These are phyloP conservation scores for Chrysoperla carnea DNA, from an alignment of 1,140 invertebrate species.

Conservation along the genomic window DNA sequence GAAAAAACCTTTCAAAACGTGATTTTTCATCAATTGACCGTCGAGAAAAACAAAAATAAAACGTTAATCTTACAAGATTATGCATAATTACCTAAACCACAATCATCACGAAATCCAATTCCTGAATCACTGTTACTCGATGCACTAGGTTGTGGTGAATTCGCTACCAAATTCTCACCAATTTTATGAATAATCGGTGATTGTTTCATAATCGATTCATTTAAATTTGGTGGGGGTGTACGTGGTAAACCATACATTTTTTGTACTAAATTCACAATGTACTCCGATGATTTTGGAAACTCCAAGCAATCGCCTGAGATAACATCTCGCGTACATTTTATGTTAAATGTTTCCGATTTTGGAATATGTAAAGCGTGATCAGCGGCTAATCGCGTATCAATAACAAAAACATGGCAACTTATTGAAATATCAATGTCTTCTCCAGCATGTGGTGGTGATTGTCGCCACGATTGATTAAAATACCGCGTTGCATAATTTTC, in stretches of 20 bases:
- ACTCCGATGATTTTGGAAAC: conserved; percentile 76
- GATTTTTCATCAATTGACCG: too few relatives aligned
- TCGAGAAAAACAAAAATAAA: too few relatives aligned
- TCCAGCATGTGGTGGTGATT: background rate
- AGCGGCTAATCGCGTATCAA: conserved; percentile 63
- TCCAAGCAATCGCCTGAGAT: conserved; percentile 56
- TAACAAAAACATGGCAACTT: conserved; percentile 90
- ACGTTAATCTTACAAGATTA: too few relatives aligned
- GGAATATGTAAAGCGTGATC: conserved; percentile 62
- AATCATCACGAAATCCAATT: conserved; percentile 62
- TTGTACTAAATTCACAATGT: conserved; percentile 56
- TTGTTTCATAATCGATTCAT: conserved; percentile 6
- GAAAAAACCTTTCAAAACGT: too few relatives aligned
- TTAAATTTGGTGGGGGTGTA: background rate
- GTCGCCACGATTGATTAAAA: conserved; percentile 1
- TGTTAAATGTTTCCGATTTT: conserved; percentile 59
- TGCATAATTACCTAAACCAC: conserved; percentile 31
- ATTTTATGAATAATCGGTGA: conserved; percentile 8
- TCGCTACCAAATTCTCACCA: conserved; percentile 25
- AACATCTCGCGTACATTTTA: conserved; percentile 55
- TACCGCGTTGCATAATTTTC: conserved; percentile 7
- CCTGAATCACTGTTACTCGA: conserved; percentile 91
- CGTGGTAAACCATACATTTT: conserved; percentile 42
- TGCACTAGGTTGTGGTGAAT: conserved; percentile 69
- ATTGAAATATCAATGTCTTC: conserved; percentile 46